A percentile compares a stretch with the other conserved stretches of the same genome.
phyloP scores from a whole-genome alignment of 2,888 invertebrate genomes.

The Orthosia cruda region DNA sequence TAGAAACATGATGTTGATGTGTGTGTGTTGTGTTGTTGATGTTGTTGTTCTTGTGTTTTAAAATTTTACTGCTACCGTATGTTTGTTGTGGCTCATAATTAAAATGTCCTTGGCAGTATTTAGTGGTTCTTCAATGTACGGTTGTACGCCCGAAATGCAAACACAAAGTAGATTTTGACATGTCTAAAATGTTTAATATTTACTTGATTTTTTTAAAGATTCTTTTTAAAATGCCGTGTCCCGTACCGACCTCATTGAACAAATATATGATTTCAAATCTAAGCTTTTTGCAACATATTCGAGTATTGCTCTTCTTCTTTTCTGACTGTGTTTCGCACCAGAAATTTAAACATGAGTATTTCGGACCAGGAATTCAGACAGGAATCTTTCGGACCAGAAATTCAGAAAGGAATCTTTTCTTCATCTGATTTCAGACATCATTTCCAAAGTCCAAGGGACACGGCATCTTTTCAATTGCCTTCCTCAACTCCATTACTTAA shows the following conservation, averaged over 20 bases:
- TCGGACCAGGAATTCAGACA: not conserved
- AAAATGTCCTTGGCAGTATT: conserved; percentile 39
- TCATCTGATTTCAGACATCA: not conserved
- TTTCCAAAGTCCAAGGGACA: conserved; percentile 6
- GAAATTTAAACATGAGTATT: not conserved
- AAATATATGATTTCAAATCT: not conserved
- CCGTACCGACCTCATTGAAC: too few species aligned
- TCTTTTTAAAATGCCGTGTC: too few species aligned
- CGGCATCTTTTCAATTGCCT: conserved; percentile 16
- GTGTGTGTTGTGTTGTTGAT: too few species aligned
- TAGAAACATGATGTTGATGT: not conserved
- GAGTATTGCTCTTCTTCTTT: not conserved
- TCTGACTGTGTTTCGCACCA: not conserved
- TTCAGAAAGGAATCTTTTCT: not conserved
- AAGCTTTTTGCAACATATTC: not conserved
- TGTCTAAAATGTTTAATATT: not conserved
- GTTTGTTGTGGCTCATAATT: conserved; percentile 38
- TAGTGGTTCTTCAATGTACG: conserved; percentile 15
- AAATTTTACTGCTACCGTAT: not conserved
- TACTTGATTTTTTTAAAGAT: too few species aligned
- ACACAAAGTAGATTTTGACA: not conserved
- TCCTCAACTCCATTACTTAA: conserved; percentile 13
- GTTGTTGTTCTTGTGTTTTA: too few species aligned
- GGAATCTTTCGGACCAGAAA: not conserved
- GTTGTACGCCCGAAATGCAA: not conserved